These are phyloP conservation scores for Bombus affinis DNA, from an alignment of 1,140 invertebrate species.

Conservation along the genomic window DNA sequence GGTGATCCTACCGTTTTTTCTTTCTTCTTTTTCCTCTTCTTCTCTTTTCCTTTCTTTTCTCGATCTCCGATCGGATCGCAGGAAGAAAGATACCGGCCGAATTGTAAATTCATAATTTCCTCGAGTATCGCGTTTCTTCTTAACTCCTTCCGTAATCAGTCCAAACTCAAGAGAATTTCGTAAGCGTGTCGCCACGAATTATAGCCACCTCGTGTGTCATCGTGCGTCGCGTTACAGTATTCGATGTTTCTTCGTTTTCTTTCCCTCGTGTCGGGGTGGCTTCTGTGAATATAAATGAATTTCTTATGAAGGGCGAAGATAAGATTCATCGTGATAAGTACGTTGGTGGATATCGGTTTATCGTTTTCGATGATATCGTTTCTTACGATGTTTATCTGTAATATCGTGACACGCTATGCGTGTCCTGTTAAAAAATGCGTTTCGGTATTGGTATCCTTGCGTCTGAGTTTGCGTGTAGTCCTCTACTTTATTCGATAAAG, in stretches of 20 bases:
- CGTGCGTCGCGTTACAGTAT: too few species aligned
- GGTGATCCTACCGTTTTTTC: conserved; percentile 29
- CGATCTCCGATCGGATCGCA: conserved; percentile 49
- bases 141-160: conserved; percentile 36
- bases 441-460: neutral
- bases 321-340: neutral
- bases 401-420: neutral
- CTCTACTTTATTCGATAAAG: neutral
- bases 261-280: neutral
- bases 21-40: neutral
- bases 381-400: neutral
- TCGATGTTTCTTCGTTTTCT: too few species aligned
- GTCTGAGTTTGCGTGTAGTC: neutral
- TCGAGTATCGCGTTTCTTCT: conserved; percentile 44
- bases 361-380: neutral
- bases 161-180: neutral
- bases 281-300: conserved; percentile 2
- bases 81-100: conserved; percentile 50
- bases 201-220: neutral
- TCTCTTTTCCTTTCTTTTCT: neutral
- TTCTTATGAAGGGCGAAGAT: neutral
- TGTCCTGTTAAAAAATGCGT: neutral
- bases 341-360: neutral
- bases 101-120: conserved; percentile 54
- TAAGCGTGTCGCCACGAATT: conserved; percentile 44